phyloP scores from a whole-genome alignment of 2,888 invertebrate genomes.

The Cheilosia impressa region DNA sequence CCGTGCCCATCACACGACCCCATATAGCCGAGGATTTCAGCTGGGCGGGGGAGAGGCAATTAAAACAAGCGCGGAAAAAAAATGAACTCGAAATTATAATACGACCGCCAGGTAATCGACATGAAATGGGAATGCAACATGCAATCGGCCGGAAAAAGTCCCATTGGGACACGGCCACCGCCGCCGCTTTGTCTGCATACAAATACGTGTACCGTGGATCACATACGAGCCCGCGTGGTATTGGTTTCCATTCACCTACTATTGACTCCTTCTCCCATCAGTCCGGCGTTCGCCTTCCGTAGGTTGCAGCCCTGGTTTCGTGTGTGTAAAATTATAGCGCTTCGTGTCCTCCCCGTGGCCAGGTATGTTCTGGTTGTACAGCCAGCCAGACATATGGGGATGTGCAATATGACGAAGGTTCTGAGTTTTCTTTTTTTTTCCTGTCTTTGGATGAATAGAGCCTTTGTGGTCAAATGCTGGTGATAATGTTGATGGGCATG shows the following conservation, averaged over 20 bases:
- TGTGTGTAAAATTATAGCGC: constrained; percentile 14
- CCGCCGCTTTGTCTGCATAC: constrained; percentile 59
- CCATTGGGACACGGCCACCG: constrained; percentile 59
- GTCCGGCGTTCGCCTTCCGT: not conserved
- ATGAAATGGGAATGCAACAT: constrained; percentile 75
- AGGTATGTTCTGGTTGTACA: constrained; percentile 14
- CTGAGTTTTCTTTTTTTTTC: not conserved
- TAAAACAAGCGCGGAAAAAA: constrained; percentile 11
- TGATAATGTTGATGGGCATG: constrained; percentile 44
- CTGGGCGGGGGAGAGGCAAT: constrained; percentile 7
- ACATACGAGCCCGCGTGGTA: constrained; percentile 22
- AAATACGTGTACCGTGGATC: constrained; percentile 42
- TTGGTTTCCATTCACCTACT: constrained; percentile 13
- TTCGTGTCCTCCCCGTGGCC: constrained; percentile 2
- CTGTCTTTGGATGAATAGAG: constrained; percentile 1
- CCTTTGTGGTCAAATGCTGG: constrained; percentile 12
- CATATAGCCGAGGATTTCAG: constrained; percentile 32
- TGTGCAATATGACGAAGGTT: constrained; percentile 25
- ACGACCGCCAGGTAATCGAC: constrained; percentile 75
- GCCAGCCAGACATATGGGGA: constrained; percentile 38
- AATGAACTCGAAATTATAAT: constrained; percentile 50
- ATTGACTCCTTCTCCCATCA: constrained; percentile 3
- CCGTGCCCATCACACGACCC: constrained; percentile 19
- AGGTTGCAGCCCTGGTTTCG: not conserved
- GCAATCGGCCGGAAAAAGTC: constrained; percentile 74